These are phyloP conservation scores for Hyposoter dolosus DNA, from an alignment of 2,888 invertebrate genomes.

Conservation along the genomic window DNA sequence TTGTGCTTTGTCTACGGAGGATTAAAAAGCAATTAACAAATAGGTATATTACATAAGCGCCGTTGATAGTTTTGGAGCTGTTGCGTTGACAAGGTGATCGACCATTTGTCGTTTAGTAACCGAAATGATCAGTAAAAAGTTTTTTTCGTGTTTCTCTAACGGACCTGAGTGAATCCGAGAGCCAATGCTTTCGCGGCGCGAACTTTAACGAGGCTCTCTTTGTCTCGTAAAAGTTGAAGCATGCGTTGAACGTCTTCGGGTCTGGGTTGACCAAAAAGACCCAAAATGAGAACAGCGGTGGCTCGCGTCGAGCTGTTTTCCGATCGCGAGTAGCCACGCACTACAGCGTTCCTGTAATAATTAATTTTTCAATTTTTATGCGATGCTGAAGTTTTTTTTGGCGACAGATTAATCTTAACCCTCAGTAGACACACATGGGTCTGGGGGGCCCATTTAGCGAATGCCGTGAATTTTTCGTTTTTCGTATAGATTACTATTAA, in stretches of 20 bases:
- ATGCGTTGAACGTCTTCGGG: conserved; percentile 81
- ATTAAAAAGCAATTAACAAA: not conserved
- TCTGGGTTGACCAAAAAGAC: conserved; percentile 78
- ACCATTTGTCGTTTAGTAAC: conserved; percentile 9
- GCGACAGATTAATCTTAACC: not conserved
- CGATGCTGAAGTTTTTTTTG: too few relatives aligned
- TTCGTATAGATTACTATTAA: too few relatives aligned
- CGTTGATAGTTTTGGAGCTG: not conserved
- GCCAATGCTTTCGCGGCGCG: conserved; percentile 80
- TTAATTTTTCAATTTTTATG: not conserved
- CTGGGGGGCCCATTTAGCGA: too few relatives aligned
- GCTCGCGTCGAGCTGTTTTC: conserved; percentile 77
- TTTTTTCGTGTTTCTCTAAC: not conserved
- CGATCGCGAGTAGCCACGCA: conserved; percentile 81
- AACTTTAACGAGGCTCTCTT: conserved; percentile 77
- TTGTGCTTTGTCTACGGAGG: too few relatives aligned
- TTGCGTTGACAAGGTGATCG: not conserved
- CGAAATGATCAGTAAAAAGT: not conserved
- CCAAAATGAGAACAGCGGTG: conserved; percentile 80
- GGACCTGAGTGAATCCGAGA: conserved; percentile 73
- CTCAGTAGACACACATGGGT: too few relatives aligned
- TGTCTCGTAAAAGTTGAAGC: conserved; percentile 80
- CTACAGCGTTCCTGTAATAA: conserved; percentile 77
- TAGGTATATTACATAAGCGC: not conserved
- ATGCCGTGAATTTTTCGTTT: too few relatives aligned